Base-by-base conservation (phyloP, 2,113 vertebrate genomes). In the Oreochromis aureus region DNA sequence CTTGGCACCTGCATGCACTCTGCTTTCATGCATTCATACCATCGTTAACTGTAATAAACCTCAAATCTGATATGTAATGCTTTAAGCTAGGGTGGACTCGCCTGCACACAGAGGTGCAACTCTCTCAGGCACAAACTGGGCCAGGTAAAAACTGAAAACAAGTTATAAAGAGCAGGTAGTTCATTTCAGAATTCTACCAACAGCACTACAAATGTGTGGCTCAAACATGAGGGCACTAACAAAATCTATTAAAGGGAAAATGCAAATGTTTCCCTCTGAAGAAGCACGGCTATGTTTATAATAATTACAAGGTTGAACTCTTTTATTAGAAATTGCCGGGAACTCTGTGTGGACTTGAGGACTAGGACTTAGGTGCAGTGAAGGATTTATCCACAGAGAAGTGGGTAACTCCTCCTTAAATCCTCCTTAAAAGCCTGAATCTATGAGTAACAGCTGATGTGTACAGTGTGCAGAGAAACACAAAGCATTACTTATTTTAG, bases 1-100 rank as follows among this genome's bases (percentile, higher is more conserved):
- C 34, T 36, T 36, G 34, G 34, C 59, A 0, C 0, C 32, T 63
- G 32, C 2, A 2, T n/a, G 32, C 19, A 66, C 13, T 66, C 61
- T 3, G 34, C 34, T 69, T 39, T 19, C 0, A 66, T 13, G 61
- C 61, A 66, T 39, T 66, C 11, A 69, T 39, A 19, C 19, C 61
- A 66, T 10, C 6, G 3, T 3, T 69, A 39, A 69, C 6, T 39
- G 19, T 5, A 39, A 39, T 69, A 69, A 69, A 58, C 5, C 53
- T 54, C 19, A 54, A 54, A 63, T 69, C 0, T 69, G 19, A 69
- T 69, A 8, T 39, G 16, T 3, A 22, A 39, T 13, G 61, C 61
- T 2, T 39, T 39, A 13, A 39, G 34, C 18, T 0, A 5, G 61
- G 6, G 6, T 39, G 34, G 61, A 0, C 19, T 66, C 19, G 10